Percentiles rank a stretch among this genome's conserved stretches.
These are phyloP conservation scores for Suncus etruscus DNA, from an alignment of 2,113 vertebrate species.

Conservation along the genomic window DNA sequence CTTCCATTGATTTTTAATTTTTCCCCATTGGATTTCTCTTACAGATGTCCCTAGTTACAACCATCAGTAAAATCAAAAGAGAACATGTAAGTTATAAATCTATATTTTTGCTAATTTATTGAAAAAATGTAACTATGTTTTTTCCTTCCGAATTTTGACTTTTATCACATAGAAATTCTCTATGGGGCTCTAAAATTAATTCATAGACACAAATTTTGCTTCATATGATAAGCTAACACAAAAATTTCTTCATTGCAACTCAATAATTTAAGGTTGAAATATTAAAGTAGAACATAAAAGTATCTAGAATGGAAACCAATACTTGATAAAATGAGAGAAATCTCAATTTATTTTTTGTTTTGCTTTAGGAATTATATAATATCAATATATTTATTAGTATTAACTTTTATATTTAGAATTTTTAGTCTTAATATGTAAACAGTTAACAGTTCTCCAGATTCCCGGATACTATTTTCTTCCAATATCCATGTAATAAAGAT, in stretches of 20 bases:
- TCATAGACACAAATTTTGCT: constrained; percentile 79
- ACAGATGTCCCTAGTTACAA: constrained; percentile 89
- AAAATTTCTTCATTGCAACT: constrained; percentile 72
- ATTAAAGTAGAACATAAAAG: constrained; percentile 48
- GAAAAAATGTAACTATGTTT: constrained; percentile 85
- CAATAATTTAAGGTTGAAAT: constrained; percentile 73
- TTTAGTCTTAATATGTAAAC: constrained; percentile 57
- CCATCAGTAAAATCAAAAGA: constrained; percentile 87
- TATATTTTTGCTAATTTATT: constrained; percentile 86
- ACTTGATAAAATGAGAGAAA: constrained; percentile 61
- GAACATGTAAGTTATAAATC: constrained; percentile 87
- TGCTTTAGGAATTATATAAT: constrained; percentile 51
- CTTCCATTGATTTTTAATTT: constrained; percentile 82
- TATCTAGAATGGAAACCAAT: neutral
- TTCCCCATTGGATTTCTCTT: constrained; percentile 84
- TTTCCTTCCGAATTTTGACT: constrained; percentile 84
- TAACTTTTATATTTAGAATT: constrained; percentile 30
- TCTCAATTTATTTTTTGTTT: constrained; percentile 44
- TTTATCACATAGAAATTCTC: constrained; percentile 67
- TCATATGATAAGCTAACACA: constrained; percentile 70
- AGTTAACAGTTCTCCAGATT: constrained; percentile 69
- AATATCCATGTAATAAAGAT: constrained; percentile 65
- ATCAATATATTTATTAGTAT: constrained; percentile 10
- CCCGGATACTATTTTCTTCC: constrained; percentile 57
- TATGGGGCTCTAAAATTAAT: constrained; percentile 26